These are phyloP conservation scores for Chaunax sp. DNA, from an alignment of 2,797 vertebrate species.

Conservation along the genomic window DNA sequence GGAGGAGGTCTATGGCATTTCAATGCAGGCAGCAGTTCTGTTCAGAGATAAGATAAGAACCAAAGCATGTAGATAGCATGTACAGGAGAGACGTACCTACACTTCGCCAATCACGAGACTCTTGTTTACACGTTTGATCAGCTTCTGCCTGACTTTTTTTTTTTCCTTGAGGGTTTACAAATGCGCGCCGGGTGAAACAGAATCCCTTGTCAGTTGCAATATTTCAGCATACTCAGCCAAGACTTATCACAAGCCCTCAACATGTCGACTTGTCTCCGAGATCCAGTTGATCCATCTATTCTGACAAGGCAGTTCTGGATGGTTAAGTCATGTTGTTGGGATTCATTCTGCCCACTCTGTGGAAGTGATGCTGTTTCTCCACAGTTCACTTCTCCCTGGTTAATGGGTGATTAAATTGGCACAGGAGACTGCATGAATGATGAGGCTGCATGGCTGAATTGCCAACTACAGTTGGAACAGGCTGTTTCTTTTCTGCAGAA, in stretches of 20 bases:
- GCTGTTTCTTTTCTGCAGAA: conserved; percentile 18
- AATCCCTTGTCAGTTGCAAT: conserved; percentile 45
- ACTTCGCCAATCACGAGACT: conserved; percentile 35
- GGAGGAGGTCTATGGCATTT: conserved; percentile 29
- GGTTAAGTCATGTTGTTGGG: conserved; percentile 59
- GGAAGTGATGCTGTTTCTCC: conserved; percentile 71
- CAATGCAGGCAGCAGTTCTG: conserved; percentile 20
- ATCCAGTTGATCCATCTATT: conserved; percentile 64
- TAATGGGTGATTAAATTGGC: conserved; percentile 74
- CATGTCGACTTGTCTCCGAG: conserved; percentile 39
- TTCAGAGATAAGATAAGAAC: not conserved
- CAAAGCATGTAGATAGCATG: not conserved
- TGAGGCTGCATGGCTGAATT: conserved; percentile 60
- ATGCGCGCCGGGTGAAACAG: conserved; percentile 32
- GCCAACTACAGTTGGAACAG: conserved; percentile 28
- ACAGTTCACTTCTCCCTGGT: conserved; percentile 68
- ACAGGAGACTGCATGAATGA: conserved; percentile 65
- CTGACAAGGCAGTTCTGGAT: conserved; percentile 65
- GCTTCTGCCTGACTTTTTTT: conserved; percentile 36
- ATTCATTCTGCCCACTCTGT: conserved; percentile 50
- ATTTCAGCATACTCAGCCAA: conserved; percentile 38
- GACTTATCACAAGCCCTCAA: conserved; percentile 52
- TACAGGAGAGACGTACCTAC: conserved; percentile 1
- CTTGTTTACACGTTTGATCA: conserved; percentile 36
- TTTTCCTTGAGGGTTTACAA: conserved; percentile 29